Evolutionary conservation across 2,797 vertebrate genomes (phyloP).

Genomic region (Danio choprae): DNA sequence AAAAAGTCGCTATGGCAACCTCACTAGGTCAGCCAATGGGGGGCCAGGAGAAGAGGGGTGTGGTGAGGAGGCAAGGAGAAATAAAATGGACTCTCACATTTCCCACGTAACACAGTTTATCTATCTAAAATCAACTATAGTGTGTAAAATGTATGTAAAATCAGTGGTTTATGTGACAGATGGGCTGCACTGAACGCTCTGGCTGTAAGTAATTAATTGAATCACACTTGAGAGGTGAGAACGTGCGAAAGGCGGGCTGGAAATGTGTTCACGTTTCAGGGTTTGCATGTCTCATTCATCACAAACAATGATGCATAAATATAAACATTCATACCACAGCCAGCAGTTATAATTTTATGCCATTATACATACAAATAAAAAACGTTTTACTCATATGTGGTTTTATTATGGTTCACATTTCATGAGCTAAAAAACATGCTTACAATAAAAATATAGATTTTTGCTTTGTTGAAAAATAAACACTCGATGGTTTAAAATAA

Average conservation of each 20-base stretch:
- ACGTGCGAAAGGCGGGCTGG: background rate
- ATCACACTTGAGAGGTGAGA: slow-evolving; percentile 37
- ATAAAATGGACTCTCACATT: slow-evolving; percentile 62
- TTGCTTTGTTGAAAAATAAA: slow-evolving; percentile 37
- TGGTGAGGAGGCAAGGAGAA: slow-evolving; percentile 65
- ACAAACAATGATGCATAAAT: slow-evolving; percentile 1
- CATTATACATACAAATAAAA: background rate
- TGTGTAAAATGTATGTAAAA: background rate
- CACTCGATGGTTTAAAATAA: slow-evolving; percentile 40
- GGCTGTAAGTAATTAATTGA: slow-evolving; percentile 36
- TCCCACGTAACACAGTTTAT: slow-evolving; percentile 32
- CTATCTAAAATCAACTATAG: background rate
- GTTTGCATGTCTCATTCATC: background rate
- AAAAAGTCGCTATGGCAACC: slow-evolving; percentile 80
- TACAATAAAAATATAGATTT: slow-evolving; percentile 34
- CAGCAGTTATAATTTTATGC: background rate
- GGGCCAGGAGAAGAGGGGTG: slow-evolving; percentile 61
- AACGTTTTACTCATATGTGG: background rate
- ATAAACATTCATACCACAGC: slow-evolving; percentile 8
- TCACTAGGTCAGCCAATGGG: slow-evolving; percentile 81
- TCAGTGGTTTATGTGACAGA: slow-evolving; percentile 21
- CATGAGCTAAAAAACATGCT: slow-evolving; percentile 32
- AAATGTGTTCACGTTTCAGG: slow-evolving; percentile 16
- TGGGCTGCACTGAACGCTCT: slow-evolving; percentile 5
- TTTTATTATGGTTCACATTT: slow-evolving; percentile 48